Base-by-base conservation (phyloP, 2,113 vertebrate species). In the Noturus placidus region DNA sequence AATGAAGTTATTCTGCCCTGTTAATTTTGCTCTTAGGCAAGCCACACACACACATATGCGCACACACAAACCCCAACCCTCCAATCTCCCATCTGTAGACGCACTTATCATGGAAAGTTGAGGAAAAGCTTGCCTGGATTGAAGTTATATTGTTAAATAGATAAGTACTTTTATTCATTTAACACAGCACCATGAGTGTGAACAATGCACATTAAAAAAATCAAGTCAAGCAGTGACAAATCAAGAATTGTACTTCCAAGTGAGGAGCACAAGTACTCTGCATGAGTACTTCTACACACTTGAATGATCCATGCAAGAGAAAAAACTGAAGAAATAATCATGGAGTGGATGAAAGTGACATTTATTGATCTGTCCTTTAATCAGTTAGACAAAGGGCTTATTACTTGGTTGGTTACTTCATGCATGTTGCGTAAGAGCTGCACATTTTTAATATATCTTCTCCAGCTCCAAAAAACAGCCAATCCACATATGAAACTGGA, bases 1-100 rank as follows among this genome's bases (percentile, higher is more conserved):
- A 91, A 93, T 90, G 74, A 80, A 87, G 86, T 92, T 69, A 89
- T 90, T 87, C 86, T 25, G 27, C 88, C 79, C 86, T 89, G 87
- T 88, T 91, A 90, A 92, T 89, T 84, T 89, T 72, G 76, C 81
- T 85, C 85, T 42, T 33, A 35, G 59, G 89, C 89, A 59, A 56
- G 89, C 89, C 25, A 61, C 80, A 83, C 77, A 56, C 61, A 80
- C 57, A 52, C 70, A 42, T 42, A 42, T 38, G 33, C 84, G 50
- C 25, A 79, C 65, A 84, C 50, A 79, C 87, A 67, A 11, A 52
- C 59, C 14, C 35, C 30, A 38, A 33, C 56, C 56, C 42, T 15
- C 54, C 33, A 10, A 33, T 46, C 69, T n/a, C 8, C 59, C 61
- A 56, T 67, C 46, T 80, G n/a, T 13, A 56, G 27, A 77, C 27